phyloP scores from a whole-genome alignment of 2,888 invertebrate species.

The Lithophane leautieri region DNA sequence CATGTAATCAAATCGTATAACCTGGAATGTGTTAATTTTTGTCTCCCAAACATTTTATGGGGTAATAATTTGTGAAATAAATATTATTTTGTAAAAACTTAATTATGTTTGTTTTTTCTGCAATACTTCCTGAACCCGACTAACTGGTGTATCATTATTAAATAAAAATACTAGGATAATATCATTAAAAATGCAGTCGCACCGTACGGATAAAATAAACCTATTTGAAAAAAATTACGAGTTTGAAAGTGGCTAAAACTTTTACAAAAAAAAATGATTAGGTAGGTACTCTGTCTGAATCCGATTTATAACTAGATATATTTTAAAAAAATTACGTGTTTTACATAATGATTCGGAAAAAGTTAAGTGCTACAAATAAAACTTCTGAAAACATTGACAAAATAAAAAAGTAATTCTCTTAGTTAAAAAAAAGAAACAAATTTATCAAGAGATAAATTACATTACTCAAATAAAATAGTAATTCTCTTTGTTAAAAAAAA shows the following conservation, averaged over 20 bases:
- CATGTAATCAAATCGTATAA: constrained; percentile 83
- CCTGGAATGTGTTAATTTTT: constrained; percentile 85
- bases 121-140: constrained; percentile 10
- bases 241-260: neutral
- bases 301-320: neutral
- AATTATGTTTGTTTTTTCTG: constrained; percentile 51
- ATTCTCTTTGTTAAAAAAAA: rapidly evolving
- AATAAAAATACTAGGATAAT: neutral
- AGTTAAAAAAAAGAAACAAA: too few species aligned
- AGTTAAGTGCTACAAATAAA: neutral
- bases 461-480: neutral
- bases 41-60: constrained; percentile 74
- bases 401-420: neutral
- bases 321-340: too few species aligned
- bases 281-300: neutral
- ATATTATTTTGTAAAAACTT: constrained; percentile 82
- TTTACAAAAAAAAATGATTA: neutral
- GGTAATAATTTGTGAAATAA: constrained; percentile 83
- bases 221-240: neutral
- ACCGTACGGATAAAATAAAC: too few species aligned
- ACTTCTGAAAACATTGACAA: neutral
- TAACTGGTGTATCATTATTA: neutral
- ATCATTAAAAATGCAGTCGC: neutral
- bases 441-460: neutral
- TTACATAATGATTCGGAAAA: neutral